A percentile compares a stretch with the other conserved stretches of the same genome.
Conservation (phyloP, 2,113 vertebrate species). For the Amphilophus citrinellus region DNA sequence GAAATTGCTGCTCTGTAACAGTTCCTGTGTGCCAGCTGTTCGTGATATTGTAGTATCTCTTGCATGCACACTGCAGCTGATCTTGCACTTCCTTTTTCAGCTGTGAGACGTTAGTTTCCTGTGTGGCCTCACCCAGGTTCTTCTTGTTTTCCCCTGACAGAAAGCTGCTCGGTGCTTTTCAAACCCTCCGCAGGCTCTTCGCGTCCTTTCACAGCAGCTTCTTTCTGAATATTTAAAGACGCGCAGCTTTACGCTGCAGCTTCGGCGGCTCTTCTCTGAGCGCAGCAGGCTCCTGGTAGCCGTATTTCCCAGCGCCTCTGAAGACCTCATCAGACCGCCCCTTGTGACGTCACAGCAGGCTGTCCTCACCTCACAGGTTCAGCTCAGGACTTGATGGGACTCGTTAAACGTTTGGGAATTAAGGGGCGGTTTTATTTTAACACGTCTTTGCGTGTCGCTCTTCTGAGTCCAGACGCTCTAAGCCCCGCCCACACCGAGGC, state of each 20-base stretch:
- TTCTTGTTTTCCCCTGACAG: neutral
- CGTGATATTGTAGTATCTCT: neutral
- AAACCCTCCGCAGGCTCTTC: neutral
- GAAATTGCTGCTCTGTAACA: neutral
- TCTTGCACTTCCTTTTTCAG: slow-evolving; percentile 1
- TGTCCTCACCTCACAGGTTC: neutral
- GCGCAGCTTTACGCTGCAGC: neutral
- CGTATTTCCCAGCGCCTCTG: neutral
- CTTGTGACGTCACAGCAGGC: neutral
- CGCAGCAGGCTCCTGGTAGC: fast-evolving
- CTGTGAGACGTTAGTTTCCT: neutral
- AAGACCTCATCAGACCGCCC: neutral
- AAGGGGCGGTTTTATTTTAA: neutral
- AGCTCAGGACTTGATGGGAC: neutral
- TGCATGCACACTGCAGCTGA: neutral
- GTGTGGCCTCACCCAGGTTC: neutral
- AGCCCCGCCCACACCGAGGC: neutral
- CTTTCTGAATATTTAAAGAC: neutral
- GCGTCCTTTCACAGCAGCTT: neutral
- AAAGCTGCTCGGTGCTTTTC: neutral
- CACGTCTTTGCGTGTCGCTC: neutral
- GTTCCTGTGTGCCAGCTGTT: neutral
- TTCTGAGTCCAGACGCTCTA: neutral
- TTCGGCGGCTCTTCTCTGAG: neutral
- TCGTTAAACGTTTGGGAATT: neutral